Evolutionary conservation across 2,797 vertebrate genomes (phyloP), one percentile per base, ranked within the genome.

Genomic region (Cetoscarus ocellatus): DNA sequence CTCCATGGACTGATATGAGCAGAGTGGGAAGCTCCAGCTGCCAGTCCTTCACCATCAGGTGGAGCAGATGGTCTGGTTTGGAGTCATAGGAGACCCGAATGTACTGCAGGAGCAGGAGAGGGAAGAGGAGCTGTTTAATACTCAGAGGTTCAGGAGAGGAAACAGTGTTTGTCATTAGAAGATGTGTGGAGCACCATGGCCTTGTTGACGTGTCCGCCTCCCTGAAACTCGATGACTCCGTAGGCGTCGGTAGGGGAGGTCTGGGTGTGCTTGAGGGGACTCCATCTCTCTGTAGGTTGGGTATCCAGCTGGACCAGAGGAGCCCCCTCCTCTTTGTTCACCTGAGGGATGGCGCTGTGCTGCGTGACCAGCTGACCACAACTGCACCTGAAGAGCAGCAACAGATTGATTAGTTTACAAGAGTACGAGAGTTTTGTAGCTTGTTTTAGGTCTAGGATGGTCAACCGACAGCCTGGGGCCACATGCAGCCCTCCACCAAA

Each of bases 1-100:
- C 98, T 53, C 98, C 98, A 0, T 99, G 98, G 60, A 99, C 96
- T 0, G 97, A 99, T 78, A 99, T 98, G 51, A 99, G 90, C 48
- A 99, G 93, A 0, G 97, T 98, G 15, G 98, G 98, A 8, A 99
- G 95, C 68, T 99, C 97, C 80, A 99, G 75, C 77, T 97, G 96
- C 98, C 98, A 99, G 10, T 99, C 97, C 83, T 96, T 97, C 61
- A 98, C 96, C 97, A 99, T 97, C 55, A 99, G 95, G 73, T 98
- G 96, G 50, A 99, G 95, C 80, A 99, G 90, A n/a, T 90, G 88
- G 59, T 99, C 97, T 0, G 98, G 97, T 79, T 96, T 97, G 8
- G 96, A 96, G 88, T 99, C 97, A 3, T 95, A 91, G 0, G 98
- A 95, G 15, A 98, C 95, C 5, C 97, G 93, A 72, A 99, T 96